phyloP scores from a whole-genome alignment of 2,888 invertebrate genomes.

The Xylophagus ater region DNA sequence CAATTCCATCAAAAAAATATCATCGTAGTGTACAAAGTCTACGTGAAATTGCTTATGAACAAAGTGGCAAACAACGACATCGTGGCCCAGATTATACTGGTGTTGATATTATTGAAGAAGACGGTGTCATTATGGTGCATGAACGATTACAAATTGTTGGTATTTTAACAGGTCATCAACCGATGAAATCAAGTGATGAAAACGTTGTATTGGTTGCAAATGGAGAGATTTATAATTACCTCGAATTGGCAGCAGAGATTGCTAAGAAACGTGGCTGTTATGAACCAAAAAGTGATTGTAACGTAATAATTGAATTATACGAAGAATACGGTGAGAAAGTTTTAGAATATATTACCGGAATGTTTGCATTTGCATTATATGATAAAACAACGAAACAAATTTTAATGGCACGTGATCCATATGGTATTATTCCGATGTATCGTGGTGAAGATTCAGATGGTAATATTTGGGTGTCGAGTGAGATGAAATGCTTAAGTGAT shows the following conservation, averaged over 20 bases:
- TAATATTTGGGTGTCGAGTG: conserved; percentile 36
- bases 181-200: conserved; percentile 28
- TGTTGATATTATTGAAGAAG: conserved; percentile 25
- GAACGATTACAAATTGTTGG: conserved; percentile 34
- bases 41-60: conserved; percentile 33
- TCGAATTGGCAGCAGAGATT: conserved; percentile 30
- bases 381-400: conserved; percentile 29
- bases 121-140: conserved; percentile 33
- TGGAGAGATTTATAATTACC: conserved; percentile 38
- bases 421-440: conserved; percentile 38
- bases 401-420: conserved; percentile 35
- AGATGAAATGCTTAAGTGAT: conserved; percentile 36
- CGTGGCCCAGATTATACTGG: conserved; percentile 37
- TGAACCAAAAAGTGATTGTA: conserved; percentile 35
- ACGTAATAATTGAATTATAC: conserved; percentile 35
- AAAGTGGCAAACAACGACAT: conserved; percentile 34
- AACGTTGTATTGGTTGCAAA: conserved; percentile 33
- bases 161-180: conserved; percentile 33
- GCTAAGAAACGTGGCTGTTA: conserved; percentile 29
- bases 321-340: conserved; percentile 29
- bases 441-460: conserved; percentile 31
- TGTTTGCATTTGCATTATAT: conserved; percentile 36
- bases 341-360: conserved; percentile 33
- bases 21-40: conserved; percentile 22
- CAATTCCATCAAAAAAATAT: conserved; percentile 24